A percentile compares a stretch with the other conserved stretches of the same genome.
phyloP scores from a whole-genome alignment of 2,113 vertebrate genomes.

The Falcunculus frontatus region DNA sequence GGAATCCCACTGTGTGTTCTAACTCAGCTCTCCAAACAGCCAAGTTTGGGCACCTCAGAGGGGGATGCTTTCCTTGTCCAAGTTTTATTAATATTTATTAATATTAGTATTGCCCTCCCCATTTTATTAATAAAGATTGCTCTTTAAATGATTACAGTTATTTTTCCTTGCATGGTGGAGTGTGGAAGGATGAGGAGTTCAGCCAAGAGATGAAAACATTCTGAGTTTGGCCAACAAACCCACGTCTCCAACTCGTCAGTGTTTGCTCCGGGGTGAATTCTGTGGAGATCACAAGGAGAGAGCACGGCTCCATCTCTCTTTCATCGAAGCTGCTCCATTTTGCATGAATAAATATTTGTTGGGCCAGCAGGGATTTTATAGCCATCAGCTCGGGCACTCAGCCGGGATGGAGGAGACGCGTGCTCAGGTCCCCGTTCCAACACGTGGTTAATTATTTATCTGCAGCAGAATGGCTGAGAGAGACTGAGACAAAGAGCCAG shows the following conservation, averaged over 20 bases:
- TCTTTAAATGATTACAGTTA: not conserved
- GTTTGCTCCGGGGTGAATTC: not conserved
- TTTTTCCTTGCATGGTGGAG: not conserved
- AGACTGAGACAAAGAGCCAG: not conserved
- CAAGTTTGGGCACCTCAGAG: not conserved
- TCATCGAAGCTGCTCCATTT: not conserved
- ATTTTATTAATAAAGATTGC: not conserved
- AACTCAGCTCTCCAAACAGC: not conserved
- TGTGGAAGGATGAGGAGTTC: not conserved
- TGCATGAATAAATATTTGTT: constrained; percentile 35
- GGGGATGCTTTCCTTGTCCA: not conserved
- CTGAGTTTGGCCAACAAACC: not conserved
- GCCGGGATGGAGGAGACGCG: not conserved
- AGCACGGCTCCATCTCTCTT: fast-evolving
- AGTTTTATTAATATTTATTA: not conserved
- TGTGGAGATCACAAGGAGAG: not conserved
- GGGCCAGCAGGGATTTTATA: constrained; percentile 42
- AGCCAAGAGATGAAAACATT: not conserved
- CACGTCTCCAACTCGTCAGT: fast-evolving
- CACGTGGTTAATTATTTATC: not conserved
- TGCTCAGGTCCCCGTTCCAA: constrained; percentile 1
- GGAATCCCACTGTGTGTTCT: not conserved
- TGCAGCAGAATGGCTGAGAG: constrained; percentile 3
- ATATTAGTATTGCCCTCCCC: not conserved
- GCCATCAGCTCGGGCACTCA: not conserved